These are phyloP conservation scores for Eucidaris tribuloides DNA, from an alignment of 35 echinoderm and acorn worm species.

Conservation along the genomic window DNA sequence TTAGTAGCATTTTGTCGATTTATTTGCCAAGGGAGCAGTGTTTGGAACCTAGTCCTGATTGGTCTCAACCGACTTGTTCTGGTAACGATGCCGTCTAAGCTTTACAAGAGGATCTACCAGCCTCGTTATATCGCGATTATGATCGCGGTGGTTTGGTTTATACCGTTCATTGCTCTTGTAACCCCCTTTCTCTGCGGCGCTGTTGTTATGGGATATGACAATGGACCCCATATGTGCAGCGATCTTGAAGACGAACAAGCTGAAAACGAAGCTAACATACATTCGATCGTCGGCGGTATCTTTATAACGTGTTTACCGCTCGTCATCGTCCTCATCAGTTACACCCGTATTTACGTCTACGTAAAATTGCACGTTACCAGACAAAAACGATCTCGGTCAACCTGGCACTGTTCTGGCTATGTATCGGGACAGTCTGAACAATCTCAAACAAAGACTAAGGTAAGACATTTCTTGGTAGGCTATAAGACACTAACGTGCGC, in stretches of 20 bases:
- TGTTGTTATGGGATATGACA: neutral
- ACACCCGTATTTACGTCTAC: neutral
- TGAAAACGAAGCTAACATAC: neutral
- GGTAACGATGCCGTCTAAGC: no score
- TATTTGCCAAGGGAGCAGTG: conserved; percentile 75
- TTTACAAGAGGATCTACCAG: no score
- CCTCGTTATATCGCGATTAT: neutral
- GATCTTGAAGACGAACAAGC: neutral
- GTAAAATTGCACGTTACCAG: neutral
- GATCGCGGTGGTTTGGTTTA: neutral
- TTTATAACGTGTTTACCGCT: neutral
- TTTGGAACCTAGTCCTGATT: conserved; percentile 68
- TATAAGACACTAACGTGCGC: no score
- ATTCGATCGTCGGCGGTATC: neutral
- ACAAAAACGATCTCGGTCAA: no score
- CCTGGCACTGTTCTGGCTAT: no score
- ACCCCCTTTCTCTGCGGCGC: neutral
- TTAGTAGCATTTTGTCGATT: conserved; percentile 57
- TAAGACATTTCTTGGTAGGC: no score
- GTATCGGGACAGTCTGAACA: no score
- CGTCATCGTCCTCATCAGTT: neutral
- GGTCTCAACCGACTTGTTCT: conserved; percentile 72
- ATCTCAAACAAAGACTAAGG: no score
- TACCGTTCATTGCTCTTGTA: neutral
- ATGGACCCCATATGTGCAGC: conserved; percentile 15